phyloP scores from a whole-genome alignment of 2,888 invertebrate species.

The Operophtera brumata region DNA sequence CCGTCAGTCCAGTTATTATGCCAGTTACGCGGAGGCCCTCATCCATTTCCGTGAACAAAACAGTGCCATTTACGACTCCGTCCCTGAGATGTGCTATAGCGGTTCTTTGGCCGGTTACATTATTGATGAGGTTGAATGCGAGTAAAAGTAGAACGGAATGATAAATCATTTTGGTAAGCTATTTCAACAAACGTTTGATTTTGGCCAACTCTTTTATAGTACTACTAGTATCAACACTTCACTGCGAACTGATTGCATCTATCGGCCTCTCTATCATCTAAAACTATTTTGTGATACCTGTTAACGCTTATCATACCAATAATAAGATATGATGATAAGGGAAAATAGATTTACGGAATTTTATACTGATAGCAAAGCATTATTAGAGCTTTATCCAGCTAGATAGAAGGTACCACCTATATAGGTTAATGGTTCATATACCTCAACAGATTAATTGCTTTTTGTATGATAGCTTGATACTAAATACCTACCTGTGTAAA shows the following conservation, averaged over 20 bases:
- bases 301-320: neutral
- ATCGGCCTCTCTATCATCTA: neutral
- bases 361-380: too few relatives aligned
- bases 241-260: conserved; percentile 1
- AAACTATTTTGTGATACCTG: neutral
- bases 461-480: neutral
- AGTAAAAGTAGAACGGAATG: conserved; percentile 12
- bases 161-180: conserved; percentile 16
- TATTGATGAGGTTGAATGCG: conserved; percentile 14
- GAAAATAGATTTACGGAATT: neutral
- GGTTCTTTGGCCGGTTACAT: conserved; percentile 35
- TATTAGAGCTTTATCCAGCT: too few relatives aligned
- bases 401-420: too few relatives aligned
- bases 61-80: conserved; percentile 46
- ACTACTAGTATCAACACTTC: neutral
- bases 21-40: conserved; percentile 74
- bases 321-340: neutral
- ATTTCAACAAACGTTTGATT: neutral
- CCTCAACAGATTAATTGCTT: neutral
- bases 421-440: neutral
- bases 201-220: neutral
- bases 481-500: neutral
- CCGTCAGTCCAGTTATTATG: conserved; percentile 70
- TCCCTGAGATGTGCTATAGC: conserved; percentile 54
- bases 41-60: conserved; percentile 70